These are phyloP conservation scores for Drosophila multiciliata DNA, from an alignment of 2,888 invertebrate genomes.

Conservation along the genomic window DNA sequence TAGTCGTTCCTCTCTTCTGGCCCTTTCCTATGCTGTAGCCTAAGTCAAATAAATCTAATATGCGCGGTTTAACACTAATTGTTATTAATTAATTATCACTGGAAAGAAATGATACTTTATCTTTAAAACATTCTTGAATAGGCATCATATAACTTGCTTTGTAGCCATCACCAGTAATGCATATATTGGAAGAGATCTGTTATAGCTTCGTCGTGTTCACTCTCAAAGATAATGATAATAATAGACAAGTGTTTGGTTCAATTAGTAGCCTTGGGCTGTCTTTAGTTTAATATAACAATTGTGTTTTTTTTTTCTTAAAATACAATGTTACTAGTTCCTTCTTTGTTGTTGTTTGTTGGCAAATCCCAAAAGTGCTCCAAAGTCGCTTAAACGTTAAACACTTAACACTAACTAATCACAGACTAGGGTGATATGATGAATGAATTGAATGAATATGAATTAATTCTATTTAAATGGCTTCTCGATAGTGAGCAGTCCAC, in stretches of 20 bases:
- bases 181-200: neutral
- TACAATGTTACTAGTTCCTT: neutral
- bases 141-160: neutral
- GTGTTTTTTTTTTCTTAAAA: neutral
- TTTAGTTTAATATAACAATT: neutral
- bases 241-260: neutral
- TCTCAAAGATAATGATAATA: neutral
- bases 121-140: neutral
- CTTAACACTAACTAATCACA: neutral
- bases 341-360: neutral
- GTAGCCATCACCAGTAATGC: neutral
- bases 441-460: neutral
- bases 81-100: neutral
- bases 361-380: neutral
- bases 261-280: neutral
- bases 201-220: neutral
- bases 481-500: constrained; percentile 90
- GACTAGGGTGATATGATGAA: neutral
- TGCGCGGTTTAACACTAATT: constrained; percentile 1
- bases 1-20: neutral
- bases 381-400: neutral
- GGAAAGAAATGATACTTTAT: neutral
- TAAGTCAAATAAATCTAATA: constrained; percentile 24
- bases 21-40: constrained; percentile 13
- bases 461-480: constrained; percentile 67